A percentile compares a stretch with the other conserved stretches of the same genome.
Conservation (phyloP, 2,113 vertebrate species). For the Oreochromis tanganicae region DNA sequence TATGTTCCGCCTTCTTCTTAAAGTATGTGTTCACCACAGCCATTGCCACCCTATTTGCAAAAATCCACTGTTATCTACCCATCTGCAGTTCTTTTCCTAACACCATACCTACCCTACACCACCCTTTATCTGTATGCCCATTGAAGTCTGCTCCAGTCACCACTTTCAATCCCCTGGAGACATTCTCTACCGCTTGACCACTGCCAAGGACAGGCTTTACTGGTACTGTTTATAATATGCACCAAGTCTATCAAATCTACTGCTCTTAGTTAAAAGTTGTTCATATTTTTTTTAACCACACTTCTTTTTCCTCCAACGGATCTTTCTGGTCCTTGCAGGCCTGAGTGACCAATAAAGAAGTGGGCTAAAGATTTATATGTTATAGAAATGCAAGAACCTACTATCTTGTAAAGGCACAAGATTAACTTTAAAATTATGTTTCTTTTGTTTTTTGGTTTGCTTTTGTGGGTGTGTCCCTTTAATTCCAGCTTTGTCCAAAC, state of each 20-base stretch:
- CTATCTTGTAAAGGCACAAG: too few species aligned
- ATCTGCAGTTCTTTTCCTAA: too few species aligned
- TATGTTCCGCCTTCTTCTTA: too few species aligned
- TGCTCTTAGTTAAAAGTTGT: background rate
- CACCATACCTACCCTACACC: too few species aligned
- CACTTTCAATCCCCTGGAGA: background rate
- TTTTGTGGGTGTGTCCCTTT: background rate
- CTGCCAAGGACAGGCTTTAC: background rate
- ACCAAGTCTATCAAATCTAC: background rate
- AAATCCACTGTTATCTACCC: too few species aligned
- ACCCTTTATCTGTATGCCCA: too few species aligned
- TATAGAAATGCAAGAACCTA: slow-evolving; percentile 13
- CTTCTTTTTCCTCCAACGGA: background rate
- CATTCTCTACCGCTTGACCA: background rate
- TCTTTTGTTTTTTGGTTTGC: background rate
- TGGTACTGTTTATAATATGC: background rate
- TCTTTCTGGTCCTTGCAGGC: background rate
- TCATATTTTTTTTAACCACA: background rate
- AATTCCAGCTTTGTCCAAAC: background rate
- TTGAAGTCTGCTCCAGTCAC: background rate
- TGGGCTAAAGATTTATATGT: background rate
- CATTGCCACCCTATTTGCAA: too few species aligned
- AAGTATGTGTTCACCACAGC: too few species aligned
- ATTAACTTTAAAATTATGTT: slow-evolving; percentile 16
- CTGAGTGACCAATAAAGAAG: background rate